Base-by-base conservation (phyloP, 2,888 invertebrate genomes). In the Parochlus steinenii region DNA sequence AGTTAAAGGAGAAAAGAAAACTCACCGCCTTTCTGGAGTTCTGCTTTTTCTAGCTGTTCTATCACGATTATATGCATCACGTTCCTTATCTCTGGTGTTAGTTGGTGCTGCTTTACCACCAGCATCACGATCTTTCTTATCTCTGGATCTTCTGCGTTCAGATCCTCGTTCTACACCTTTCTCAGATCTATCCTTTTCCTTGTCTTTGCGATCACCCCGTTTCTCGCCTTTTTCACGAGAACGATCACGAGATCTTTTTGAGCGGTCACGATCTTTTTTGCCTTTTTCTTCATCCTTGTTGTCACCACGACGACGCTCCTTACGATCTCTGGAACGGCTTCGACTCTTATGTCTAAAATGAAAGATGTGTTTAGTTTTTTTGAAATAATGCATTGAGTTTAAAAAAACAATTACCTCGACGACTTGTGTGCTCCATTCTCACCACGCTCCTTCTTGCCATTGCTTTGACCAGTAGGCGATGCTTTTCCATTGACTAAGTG, bases 321-420 rank as follows among this genome's bases (percentile, higher is more conserved):
- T 29, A 35, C 59, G 61, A 37, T 73, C 74, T 44, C 61, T 63
- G 37, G 68, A 65, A 33, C 66, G 64, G 33, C 62, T 52, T 10
- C 51, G 42, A 41, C 48, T 45, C 34, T 12, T 22, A 24, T 23
- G 18, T 7, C 22, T 14, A 19, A 18, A 12, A 17, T 22, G 23
- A 38, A 18, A 37, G 23, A 19, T 5, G 31, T 12, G 11, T 30
- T 17, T 29, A n/a, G 10, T 34, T n/a, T 4, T 26, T 28, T 12
- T 10, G 35, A 33, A 20, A 35, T 37, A 24, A 27, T 38, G 29
- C 14, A 7, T 29, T 17, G 11, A 27, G 18, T 42, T 39, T 11
- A 15, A 31, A 20, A 41, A 41, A 61, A n/a, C n/a, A n/a, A 64
- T 64, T 55, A 69, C 68, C 67, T 64, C 40, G 66, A 63, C 18